phyloP scores from a whole-genome alignment of 2,797 vertebrate species.

The Pipistrellus pygmaeus region DNA sequence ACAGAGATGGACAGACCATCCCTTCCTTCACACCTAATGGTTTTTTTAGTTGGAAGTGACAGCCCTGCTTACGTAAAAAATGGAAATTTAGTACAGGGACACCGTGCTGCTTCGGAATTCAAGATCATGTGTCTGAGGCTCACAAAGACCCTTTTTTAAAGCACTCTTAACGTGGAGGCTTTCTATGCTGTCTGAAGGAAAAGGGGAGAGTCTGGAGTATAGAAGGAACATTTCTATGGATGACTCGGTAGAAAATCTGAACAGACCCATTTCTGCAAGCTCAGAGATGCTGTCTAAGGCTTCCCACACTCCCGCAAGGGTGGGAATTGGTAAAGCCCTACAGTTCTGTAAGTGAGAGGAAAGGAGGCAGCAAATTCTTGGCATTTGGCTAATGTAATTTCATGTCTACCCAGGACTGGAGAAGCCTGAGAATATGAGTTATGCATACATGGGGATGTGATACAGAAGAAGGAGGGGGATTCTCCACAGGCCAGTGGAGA shows the following conservation, averaged over 20 bases:
- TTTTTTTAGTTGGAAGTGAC: constrained; percentile 8
- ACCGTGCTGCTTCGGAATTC: background rate
- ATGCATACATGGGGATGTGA: background rate
- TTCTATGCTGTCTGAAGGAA: background rate
- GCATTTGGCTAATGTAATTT: background rate
- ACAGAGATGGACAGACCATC: background rate
- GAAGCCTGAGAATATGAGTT: background rate
- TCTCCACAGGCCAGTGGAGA: constrained; percentile 31
- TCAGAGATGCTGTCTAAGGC: background rate
- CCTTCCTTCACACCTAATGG: background rate
- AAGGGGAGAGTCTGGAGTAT: background rate
- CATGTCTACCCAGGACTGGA: background rate
- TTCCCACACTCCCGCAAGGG: background rate
- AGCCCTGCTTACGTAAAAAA: background rate
- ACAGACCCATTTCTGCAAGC: background rate
- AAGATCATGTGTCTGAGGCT: background rate
- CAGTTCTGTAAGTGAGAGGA: background rate
- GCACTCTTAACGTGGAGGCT: background rate
- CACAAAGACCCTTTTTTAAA: background rate
- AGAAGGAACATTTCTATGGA: background rate
- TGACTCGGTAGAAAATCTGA: constrained; percentile 4
- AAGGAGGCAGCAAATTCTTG: background rate
- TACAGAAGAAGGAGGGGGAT: background rate
- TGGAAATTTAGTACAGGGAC: background rate
- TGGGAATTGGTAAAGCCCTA: background rate